phyloP scores from a whole-genome alignment of 2,888 invertebrate genomes.

The Torymus auratus region DNA sequence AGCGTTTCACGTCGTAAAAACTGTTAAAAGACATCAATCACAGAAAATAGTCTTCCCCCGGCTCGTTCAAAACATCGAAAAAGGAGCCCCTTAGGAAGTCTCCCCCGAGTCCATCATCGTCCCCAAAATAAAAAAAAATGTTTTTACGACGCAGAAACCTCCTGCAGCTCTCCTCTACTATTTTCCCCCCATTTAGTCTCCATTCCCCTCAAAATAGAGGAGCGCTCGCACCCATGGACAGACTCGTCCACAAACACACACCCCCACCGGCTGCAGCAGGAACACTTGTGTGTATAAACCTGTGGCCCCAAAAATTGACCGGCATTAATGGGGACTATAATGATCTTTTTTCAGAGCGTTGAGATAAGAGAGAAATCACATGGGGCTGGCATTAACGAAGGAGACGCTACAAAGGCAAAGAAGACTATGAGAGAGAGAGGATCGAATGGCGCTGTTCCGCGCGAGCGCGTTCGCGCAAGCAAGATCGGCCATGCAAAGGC shows the following conservation, averaged over 20 bases:
- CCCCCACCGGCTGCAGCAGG: neutral
- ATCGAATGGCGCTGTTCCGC: constrained; percentile 54
- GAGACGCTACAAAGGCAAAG: constrained; percentile 59
- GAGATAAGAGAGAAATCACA: constrained; percentile 41
- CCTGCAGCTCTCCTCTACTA: neutral
- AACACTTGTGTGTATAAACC: constrained; percentile 63
- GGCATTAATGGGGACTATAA: constrained; percentile 30
- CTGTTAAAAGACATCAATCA: neutral
- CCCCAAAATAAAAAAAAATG: constrained; percentile 23
- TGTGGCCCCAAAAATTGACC: constrained; percentile 60
- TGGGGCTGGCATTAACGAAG: constrained; percentile 42
- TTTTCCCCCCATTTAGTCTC: constrained; percentile 25
- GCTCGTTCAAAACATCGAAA: neutral
- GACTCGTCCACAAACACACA: too few relatives aligned
- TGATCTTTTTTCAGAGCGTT: constrained; percentile 3
- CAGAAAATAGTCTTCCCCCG: constrained; percentile 15
- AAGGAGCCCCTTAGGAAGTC: constrained; percentile 24
- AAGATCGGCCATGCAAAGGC: constrained; percentile 54
- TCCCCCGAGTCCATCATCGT: constrained; percentile 7
- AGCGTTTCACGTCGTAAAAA: constrained; percentile 18
- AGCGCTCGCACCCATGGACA: constrained; percentile 3
- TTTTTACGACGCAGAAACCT: constrained; percentile 27
- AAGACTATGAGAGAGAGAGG: neutral
- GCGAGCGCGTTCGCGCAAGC: neutral
- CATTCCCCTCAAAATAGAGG: constrained; percentile 32